Base-by-base conservation (phyloP, 2,888 invertebrate genomes). In the Microctonus aethiopoides region DNA sequence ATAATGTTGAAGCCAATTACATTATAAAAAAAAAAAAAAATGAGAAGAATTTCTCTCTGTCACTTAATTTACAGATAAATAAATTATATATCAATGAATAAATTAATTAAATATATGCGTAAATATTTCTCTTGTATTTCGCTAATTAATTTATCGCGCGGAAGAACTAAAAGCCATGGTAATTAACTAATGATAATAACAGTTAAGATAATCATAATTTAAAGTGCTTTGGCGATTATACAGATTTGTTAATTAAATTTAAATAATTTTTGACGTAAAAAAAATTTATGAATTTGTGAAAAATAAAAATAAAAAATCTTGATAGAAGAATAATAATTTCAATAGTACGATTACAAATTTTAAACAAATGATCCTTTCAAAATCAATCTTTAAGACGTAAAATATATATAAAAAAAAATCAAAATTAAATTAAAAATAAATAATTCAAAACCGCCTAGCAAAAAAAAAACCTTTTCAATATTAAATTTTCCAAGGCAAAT, bases 1-100 rank as follows among this genome's bases (percentile, higher is more conserved):
- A 29, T 29, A 29, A 41, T 41, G 3, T 41, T 6, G 41, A 41
- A 13, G n/a, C 11, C 4, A 10, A 41, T n/a, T 3, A 11, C 11
- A 41, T 10, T 20, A 52, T 29, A 34, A 16, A 54, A 34, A 20
- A 52, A 20, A 29, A 54, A 54, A 6, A 54, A 54, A 34, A 11
- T 22, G 36, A 20, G 54, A 64, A 64, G 24, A 64, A 52, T 51
- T n/a, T 52, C 52, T 64, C 20, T 34, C 16, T 20, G 0, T 5
- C 7, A 29, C 5, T 10, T n/a, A 4, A 36, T 26, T 29, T 9
- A 24, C 52, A 51, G 64, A 64, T 64, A 64, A 64, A 64, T 64
- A 52, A 64, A 64, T 36, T 34, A 64, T 64, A 64, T 52, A 64
- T 64, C 51, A 64, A 64, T 63, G 51, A 64, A 64, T 64, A 29